Evolutionary conservation across 2,888 invertebrate genomes (phyloP), one percentile per base, ranked within the genome.

Genomic region (Leucoptera coffeella): DNA sequence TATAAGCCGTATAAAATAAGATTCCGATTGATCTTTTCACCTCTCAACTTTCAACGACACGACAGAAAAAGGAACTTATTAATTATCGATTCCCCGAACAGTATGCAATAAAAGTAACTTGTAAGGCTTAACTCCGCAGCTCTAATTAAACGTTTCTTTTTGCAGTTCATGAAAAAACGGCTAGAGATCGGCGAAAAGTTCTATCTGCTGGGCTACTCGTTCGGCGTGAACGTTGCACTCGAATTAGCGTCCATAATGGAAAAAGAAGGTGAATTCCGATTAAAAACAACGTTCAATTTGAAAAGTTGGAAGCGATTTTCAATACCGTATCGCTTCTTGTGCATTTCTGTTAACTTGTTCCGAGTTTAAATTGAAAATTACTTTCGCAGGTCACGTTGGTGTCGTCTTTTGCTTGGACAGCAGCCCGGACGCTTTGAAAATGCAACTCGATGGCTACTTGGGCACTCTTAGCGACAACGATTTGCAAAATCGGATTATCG

Each of bases 211-310:
- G 40, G 38, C 12, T 39, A 39, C 28, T 38, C 39, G 9, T 39
- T 38, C 23, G 38, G 38, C 4, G 36, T 39, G 2, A 54, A 51
- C 22, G 35, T 57, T 11, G 54, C 53, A n/a, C 36, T 58, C 22
- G 55, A 57, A 29, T 26, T 57, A 21, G 53, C 57, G 9, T 40
- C 42, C 0, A 27, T 54, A 17, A 38, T 57, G 30, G 55, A 58
- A 31, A 42, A 39, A 35, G 50, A 58, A 47, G 57, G 55, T 55
- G 50, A 60, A 15, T 24, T 14, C n/a, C 7, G 14, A 13, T 10
- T 9, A 2, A 11, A 11, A 15, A 17, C 25, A 17, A 25, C 6
- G 9, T 5, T 15, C 8, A 19, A 15, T 14, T 25, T 25, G 7
- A 17, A 17, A 19, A 15, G 12, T 25, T 25, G 9, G 11, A 17